Base-by-base conservation (phyloP, 2,113 vertebrate genomes). In the Tachysurus fulvidraco region DNA sequence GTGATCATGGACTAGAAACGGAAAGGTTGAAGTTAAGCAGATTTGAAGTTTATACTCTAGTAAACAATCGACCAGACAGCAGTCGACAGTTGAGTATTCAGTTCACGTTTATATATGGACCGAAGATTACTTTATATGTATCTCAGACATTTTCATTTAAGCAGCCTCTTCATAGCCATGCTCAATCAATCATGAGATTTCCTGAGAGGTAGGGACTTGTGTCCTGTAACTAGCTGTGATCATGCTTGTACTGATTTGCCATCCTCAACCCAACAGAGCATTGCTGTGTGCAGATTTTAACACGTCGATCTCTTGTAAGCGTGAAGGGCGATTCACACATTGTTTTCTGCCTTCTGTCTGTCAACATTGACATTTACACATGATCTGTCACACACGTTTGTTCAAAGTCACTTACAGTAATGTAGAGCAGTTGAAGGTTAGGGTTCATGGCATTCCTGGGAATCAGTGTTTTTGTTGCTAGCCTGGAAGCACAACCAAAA, bases 81-180 rank as follows among this genome's bases (percentile, higher is more conserved):
- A 8, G 54, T 28, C 50, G 25, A 55, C 52, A 44, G 67, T 74
- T 54, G 9, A 59, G n/a, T 73, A 5, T 74, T 74, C 82, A 54
- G 5, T 30, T 83, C 83, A 71, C 83, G 73, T 83, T 69, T 69
- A 69, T 69, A 36, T 69, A 69, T 69, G 30, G 36, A 44, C 21
- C 11, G 19, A 73, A 73, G 71, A 46, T 14, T 21, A 21, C 2
- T 4, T 44, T 23, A 12, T 36, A 73, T 36, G 21, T 71, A 41
- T 46, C 69, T 44, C 36, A 46, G 36, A 76, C 2, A 14, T 50
- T 50, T 52, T 76, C 4, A 76, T 76, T 2, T 50, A n/a, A 52
- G 73, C 12, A 50, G 0, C 36, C 1, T 21, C 50, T 52, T 76
- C 11, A 25, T 25, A 76, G 23, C 44, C 21, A 50, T 73, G 41